A percentile compares a stretch with the other conserved stretches of the same genome.
These are phyloP conservation scores for Lithobates pipiens DNA, from an alignment of 2,797 vertebrate species.

Conservation along the genomic window DNA sequence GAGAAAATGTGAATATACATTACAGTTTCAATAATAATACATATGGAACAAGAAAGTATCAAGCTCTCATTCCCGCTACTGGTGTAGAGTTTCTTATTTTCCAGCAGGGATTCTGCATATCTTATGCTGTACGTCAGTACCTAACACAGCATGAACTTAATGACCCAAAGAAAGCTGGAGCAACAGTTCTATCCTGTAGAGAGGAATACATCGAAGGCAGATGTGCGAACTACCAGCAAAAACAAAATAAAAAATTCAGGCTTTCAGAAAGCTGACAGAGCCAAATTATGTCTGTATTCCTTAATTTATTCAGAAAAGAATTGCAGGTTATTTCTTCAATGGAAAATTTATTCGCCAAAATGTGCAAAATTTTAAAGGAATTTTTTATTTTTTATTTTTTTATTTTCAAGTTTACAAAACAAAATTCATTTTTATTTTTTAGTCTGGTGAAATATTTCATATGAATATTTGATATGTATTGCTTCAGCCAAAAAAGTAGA, in stretches of 20 bases:
- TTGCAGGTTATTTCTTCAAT: background rate
- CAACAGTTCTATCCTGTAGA: background rate
- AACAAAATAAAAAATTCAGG: background rate
- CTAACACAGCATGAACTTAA: background rate
- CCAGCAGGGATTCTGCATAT: conserved; percentile 14
- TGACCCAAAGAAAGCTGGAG: background rate
- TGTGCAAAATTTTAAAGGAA: background rate
- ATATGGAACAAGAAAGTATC: background rate
- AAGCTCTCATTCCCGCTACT: background rate
- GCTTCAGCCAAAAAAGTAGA: too few relatives aligned
- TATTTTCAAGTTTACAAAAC: too few relatives aligned
- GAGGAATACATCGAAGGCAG: conserved; percentile 2
- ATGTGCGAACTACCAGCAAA: background rate
- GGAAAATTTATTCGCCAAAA: background rate
- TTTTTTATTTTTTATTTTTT: too few relatives aligned
- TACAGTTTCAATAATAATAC: conserved; percentile 20
- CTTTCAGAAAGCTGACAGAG: background rate
- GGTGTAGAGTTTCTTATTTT: conserved; percentile 27
- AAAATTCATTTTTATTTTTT: too few relatives aligned
- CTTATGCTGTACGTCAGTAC: background rate
- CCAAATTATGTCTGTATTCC: background rate
- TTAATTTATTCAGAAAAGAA: too few relatives aligned
- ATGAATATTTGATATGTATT: too few relatives aligned
- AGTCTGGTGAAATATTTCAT: too few relatives aligned
- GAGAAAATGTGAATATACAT: conserved; percentile 1